A percentile compares a stretch with the other conserved stretches of the same genome.
Conservation (phyloP, 2,888 invertebrate genomes). For the Eurytoma californica region DNA sequence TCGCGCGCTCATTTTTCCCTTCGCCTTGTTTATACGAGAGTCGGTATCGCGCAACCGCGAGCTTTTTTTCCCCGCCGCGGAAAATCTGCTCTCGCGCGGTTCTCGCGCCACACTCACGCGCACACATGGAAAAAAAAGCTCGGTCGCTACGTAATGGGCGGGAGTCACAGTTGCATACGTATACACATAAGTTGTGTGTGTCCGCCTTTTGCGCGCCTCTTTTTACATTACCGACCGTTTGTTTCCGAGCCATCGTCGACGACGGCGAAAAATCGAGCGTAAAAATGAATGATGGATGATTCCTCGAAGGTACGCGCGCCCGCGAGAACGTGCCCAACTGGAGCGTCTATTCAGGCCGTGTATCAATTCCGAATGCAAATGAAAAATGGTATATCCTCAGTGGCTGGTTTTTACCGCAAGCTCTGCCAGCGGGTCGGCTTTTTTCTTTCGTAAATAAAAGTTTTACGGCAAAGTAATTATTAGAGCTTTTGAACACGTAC, state of each 20-base stretch:
- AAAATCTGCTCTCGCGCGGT: conserved; percentile 13
- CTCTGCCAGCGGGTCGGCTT: neutral
- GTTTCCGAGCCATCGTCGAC: neutral
- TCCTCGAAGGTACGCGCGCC: too few species aligned
- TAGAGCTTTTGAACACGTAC: neutral
- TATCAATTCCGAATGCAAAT: conserved; percentile 13
- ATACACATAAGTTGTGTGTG: neutral
- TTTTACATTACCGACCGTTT: neutral
- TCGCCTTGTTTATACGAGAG: neutral
- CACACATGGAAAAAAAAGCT: neutral
- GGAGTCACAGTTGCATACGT: neutral
- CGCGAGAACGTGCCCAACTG: neutral
- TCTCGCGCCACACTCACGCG: too few species aligned
- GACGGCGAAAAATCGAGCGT: neutral
- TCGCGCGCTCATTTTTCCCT: too few species aligned
- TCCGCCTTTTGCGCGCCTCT: neutral
- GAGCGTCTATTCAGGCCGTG: neutral
- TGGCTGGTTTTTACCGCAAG: neutral
- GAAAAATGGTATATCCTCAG: neutral
- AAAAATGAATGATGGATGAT: neutral
- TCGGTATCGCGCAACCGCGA: conserved; percentile 11
- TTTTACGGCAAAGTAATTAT: too few species aligned
- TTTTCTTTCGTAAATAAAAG: too few species aligned
- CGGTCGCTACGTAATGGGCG: too few species aligned
- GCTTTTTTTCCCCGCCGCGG: conserved; percentile 13